These are phyloP conservation scores for Galerucella calmariensis DNA, from an alignment of 2,888 invertebrate genomes.

Conservation along the genomic window DNA sequence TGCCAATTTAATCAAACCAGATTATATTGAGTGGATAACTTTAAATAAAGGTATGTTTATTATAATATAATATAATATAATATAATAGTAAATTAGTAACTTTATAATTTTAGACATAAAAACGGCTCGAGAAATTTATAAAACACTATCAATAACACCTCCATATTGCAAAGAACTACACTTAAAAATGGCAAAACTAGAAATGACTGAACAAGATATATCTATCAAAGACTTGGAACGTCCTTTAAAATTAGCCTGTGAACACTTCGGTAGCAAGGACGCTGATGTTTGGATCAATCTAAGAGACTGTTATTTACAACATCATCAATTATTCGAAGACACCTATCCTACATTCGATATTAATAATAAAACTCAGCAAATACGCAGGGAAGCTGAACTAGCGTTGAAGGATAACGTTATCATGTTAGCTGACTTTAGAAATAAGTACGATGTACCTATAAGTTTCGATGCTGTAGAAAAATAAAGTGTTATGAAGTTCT, in stretches of 20 bases:
- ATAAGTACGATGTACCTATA: constrained; percentile 38
- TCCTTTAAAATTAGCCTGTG: constrained; percentile 72
- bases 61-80: not conserved
- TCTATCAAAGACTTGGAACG: constrained; percentile 69
- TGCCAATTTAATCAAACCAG: constrained; percentile 69
- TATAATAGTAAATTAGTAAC: not conserved
- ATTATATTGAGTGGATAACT: constrained; percentile 70
- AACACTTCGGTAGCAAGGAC: constrained; percentile 75
- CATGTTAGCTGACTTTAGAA: constrained; percentile 44
- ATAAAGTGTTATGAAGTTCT: constrained; percentile 2
- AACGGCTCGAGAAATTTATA: constrained; percentile 73
- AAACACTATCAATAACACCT: constrained; percentile 64
- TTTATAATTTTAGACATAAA: constrained; percentile 49
- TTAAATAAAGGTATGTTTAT: constrained; percentile 58
- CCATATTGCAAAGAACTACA: constrained; percentile 59
- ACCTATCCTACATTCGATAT: constrained; percentile 70
- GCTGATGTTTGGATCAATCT: constrained; percentile 77
- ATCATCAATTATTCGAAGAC: constrained; percentile 67
- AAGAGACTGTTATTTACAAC: constrained; percentile 70
- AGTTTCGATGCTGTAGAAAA: constrained; percentile 10
- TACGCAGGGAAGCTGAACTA: constrained; percentile 41
- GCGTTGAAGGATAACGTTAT: constrained; percentile 37
- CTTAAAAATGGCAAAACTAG: constrained; percentile 65
- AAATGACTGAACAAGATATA: constrained; percentile 65
- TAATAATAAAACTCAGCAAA: constrained; percentile 39